phyloP scores from a whole-genome alignment of 2,113 vertebrate genomes.

The Edolisoma coerulescens region DNA sequence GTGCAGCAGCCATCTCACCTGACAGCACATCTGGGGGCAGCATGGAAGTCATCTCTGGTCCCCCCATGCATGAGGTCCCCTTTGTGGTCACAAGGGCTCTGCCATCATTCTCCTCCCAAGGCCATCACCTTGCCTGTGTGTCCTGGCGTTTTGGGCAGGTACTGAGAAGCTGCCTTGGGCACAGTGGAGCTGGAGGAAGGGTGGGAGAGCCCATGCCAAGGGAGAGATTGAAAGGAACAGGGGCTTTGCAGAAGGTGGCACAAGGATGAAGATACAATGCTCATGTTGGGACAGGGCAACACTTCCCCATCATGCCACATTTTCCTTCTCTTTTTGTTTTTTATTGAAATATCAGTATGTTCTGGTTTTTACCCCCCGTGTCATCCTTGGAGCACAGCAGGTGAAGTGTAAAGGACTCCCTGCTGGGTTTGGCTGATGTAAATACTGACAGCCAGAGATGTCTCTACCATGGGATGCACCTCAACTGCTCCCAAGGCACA shows the following conservation, averaged over 20 bases:
- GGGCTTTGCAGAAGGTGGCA: background rate
- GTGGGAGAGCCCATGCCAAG: background rate
- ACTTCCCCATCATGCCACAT: accelerated
- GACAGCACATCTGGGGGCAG: background rate
- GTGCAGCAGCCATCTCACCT: background rate
- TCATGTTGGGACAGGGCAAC: background rate
- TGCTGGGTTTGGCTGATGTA: background rate
- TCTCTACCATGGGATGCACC: too few species aligned
- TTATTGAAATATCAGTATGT: background rate
- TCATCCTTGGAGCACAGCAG: background rate
- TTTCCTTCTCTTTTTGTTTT: background rate
- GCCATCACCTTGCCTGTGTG: accelerated
- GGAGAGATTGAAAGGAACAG: too few species aligned
- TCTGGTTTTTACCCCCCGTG: background rate
- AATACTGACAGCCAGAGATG: background rate
- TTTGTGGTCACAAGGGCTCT: background rate
- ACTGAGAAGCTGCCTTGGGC: background rate
- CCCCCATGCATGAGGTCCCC: accelerated
- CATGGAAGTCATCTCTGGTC: background rate
- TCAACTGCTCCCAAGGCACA: accelerated
- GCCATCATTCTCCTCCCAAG: background rate
- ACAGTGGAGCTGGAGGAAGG: background rate
- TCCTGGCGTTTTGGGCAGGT: background rate
- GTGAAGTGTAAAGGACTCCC: background rate
- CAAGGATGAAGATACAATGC: accelerated